phyloP scores from a whole-genome alignment of 2,888 invertebrate genomes.

The Pristionchus entomophagus region DNA sequence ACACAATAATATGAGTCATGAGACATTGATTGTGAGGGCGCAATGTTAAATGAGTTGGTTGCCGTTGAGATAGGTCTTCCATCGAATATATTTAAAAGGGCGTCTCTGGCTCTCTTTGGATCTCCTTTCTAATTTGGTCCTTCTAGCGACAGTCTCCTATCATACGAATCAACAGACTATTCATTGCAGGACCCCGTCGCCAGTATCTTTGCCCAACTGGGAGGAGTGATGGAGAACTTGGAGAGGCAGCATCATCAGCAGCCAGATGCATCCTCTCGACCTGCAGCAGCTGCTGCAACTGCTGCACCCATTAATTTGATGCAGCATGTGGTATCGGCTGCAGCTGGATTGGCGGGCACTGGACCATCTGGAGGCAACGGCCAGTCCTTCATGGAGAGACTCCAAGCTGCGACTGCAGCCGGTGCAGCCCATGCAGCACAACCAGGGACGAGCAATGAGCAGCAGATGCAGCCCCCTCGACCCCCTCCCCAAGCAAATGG shows the following conservation, averaged over 20 bases:
- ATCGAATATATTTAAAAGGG: too few species aligned
- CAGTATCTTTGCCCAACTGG: background rate
- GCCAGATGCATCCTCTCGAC: background rate
- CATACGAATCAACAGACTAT: too few species aligned
- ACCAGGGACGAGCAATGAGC: background rate
- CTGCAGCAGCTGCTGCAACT: background rate
- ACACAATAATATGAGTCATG: background rate
- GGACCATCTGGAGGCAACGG: background rate
- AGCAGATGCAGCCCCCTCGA: background rate
- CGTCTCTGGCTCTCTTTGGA: too few species aligned
- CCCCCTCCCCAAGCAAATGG: background rate
- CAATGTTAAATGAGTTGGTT: background rate
- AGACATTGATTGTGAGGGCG: background rate
- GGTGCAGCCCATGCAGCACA: background rate
- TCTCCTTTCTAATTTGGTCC: too few species aligned
- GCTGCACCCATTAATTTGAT: slow-evolving; percentile 21
- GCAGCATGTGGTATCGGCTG: background rate
- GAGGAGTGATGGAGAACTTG: background rate
- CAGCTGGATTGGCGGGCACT: background rate
- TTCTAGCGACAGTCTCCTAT: too few species aligned
- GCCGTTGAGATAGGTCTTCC: too few species aligned
- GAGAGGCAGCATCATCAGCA: background rate
- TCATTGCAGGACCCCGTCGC: background rate
- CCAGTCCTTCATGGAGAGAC: background rate
- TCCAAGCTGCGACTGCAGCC: background rate